phyloP scores from a whole-genome alignment of 2,888 invertebrate species.

The Caenorhabditis sp. region DNA sequence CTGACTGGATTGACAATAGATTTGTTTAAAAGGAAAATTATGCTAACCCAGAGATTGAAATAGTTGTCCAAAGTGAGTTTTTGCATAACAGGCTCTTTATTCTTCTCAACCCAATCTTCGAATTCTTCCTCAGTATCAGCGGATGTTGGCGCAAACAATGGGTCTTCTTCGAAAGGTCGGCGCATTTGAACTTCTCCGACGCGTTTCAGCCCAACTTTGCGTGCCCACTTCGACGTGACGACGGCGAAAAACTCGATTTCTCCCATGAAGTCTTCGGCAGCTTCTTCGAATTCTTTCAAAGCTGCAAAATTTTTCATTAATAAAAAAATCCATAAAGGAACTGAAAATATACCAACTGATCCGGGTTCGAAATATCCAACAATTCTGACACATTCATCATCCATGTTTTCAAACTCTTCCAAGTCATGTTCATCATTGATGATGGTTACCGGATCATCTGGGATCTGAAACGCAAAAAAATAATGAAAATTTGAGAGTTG shows the following conservation, averaged over 20 bases:
- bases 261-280: constrained; percentile 71
- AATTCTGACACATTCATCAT: constrained; percentile 67
- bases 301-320: constrained; percentile 52
- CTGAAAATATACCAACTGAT: constrained; percentile 55
- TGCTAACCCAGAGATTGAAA: constrained; percentile 70
- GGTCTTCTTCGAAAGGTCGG: constrained; percentile 70
- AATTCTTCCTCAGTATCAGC: constrained; percentile 69
- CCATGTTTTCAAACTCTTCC: constrained; percentile 70
- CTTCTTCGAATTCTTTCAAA: constrained; percentile 70
- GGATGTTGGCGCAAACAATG: constrained; percentile 67
- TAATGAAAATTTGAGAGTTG: background rate
- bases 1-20: background rate
- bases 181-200: constrained; percentile 70
- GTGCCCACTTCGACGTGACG: constrained; percentile 70
- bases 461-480: constrained; percentile 58
- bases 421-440: constrained; percentile 71
- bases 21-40: background rate
- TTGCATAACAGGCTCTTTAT: constrained; percentile 71
- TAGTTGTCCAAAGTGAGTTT: constrained; percentile 70
- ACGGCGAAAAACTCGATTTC: constrained; percentile 71
- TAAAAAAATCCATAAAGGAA: background rate
- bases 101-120: constrained; percentile 71
- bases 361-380: constrained; percentile 71
- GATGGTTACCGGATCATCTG: constrained; percentile 71
- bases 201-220: constrained; percentile 68